Evolutionary conservation across 2,113 vertebrate species (phyloP), one percentile per base, ranked within the genome.

Genomic region (Petaurus breviceps): DNA sequence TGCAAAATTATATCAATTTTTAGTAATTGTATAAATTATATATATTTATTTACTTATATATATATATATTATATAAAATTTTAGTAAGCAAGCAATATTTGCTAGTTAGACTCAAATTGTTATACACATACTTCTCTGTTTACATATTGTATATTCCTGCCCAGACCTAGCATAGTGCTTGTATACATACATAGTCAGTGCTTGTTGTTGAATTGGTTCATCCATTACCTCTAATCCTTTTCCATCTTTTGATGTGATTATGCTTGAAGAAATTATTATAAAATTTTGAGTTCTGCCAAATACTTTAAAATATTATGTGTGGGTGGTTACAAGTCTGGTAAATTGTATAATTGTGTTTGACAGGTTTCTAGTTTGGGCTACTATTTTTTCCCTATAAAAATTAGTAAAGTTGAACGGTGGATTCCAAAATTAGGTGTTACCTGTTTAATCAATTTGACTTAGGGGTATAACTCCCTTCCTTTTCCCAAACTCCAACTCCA

Each of bases 41-140:
- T 49, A 49, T 49, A 49, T 49, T 49, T 49, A 49, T 49, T 49
- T 49, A 49, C 47, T n/a, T n/a, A 49, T 49, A 49, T 49, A 49
- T 49, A 49, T 49, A 49, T 49, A 4, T 3, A 49, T 49, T 49
- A 49, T 0, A 0, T 0, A 22, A 12, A 0, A 0, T 16, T 3
- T 89, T 4, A 4, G 7, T 37, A 54, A 9, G 3, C 3, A 37
- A 8, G 3, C 6, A 37, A 8, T 1, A 8, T 2, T 84, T 43
- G 19, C 68, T 43, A 22, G 7, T 84, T 43, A 84, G 16, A 16
- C n/a, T 84, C n/a, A 43, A 84, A 84, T 84, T 43, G 43, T 84
- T 84, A 84, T 43, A 8, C 0, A 84, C 7, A 84, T 84, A 23
- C n/a, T 19, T n/a, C 7, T 43, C 19, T 43, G 16, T 77, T 77